A percentile compares a stretch with the other conserved stretches of the same genome.
phyloP scores from a whole-genome alignment of 2,113 vertebrate species.

The Heteronetta atricapilla region DNA sequence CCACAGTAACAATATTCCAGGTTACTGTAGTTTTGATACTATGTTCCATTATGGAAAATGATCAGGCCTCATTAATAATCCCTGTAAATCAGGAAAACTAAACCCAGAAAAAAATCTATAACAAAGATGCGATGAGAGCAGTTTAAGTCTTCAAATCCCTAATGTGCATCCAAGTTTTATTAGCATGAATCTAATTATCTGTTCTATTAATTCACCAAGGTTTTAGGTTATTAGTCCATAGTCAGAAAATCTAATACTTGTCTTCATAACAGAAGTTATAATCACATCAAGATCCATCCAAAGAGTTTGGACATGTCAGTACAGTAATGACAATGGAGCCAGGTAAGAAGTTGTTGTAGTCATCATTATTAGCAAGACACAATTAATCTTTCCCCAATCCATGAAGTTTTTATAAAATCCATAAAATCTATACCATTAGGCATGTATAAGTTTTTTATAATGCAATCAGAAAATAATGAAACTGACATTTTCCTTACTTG shows the following conservation, averaged over 20 bases:
- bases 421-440: neutral
- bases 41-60: neutral
- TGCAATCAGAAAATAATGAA: constrained; percentile 3
- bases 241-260: neutral
- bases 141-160: neutral
- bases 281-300: neutral
- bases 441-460: neutral
- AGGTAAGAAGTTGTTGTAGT: neutral
- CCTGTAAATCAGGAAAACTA: neutral
- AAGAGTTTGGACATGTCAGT: neutral
- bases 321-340: neutral
- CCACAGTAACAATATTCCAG: neutral
- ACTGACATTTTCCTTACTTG: constrained; percentile 74
- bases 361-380: neutral
- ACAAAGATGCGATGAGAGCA: neutral
- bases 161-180: neutral
- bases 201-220: neutral
- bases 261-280: neutral
- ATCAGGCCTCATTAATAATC: neutral
- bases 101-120: neutral
- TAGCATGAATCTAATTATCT: neutral
- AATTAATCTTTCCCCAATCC: neutral
- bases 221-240: neutral
- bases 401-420: neutral
- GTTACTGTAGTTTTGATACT: neutral